phyloP scores from a whole-genome alignment of 2,797 vertebrate species.

The Nothura maculosa region DNA sequence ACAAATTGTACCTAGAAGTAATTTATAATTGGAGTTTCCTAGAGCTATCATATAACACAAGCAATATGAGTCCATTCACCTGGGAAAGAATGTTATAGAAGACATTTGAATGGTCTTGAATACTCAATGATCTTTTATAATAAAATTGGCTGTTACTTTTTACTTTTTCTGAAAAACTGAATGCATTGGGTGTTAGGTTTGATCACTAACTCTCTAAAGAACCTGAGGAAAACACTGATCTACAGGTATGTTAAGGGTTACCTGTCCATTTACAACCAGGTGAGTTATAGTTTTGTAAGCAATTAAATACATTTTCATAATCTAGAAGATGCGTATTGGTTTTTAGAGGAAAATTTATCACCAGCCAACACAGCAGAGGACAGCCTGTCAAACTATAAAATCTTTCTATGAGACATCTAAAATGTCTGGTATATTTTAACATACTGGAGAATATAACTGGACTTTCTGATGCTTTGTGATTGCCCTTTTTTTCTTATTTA shows the following conservation, averaged over 20 bases:
- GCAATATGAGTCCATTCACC: not conserved
- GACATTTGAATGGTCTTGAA: not conserved
- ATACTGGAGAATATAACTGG: not conserved
- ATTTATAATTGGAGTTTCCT: not conserved
- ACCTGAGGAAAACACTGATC: not conserved
- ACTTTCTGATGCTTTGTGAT: not conserved
- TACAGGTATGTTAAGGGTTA: not conserved
- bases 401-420: conserved; percentile 17
- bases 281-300: conserved; percentile 13
- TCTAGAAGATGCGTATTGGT: not conserved
- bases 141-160: not conserved
- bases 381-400: not conserved
- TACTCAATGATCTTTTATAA: too few relatives aligned
- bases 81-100: not conserved
- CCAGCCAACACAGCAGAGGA: not conserved
- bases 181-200: not conserved
- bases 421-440: not conserved
- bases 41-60: not conserved
- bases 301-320: conserved; percentile 16
- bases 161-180: not conserved
- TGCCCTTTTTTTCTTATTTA: conserved; percentile 43
- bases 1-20: not conserved
- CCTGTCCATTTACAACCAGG: not conserved
- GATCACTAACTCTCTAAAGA: not conserved
- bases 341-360: conserved; percentile 42